Evolutionary conservation across 1,140 invertebrate genomes (phyloP).

Genomic region (Anadara kagoshimensis): DNA sequence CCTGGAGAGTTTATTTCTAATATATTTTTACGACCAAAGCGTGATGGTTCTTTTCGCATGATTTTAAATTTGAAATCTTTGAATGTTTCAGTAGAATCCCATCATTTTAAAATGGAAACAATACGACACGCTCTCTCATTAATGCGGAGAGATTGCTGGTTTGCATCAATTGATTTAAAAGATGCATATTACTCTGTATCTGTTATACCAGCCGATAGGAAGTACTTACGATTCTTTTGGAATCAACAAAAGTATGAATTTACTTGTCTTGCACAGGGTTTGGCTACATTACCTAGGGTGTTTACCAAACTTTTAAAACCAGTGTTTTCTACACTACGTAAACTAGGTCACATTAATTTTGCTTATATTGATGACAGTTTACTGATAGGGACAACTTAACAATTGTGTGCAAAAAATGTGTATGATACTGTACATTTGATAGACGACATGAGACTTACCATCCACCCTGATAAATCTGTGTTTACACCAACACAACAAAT

Average conservation of each 20-base stretch:
- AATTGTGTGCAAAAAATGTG: conserved; percentile 10
- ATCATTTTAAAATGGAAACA: conserved; percentile 28
- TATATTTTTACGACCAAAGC: conserved; percentile 3
- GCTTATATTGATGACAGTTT: conserved; percentile 35
- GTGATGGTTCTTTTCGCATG: conserved; percentile 18
- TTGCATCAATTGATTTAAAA: conserved; percentile 14
- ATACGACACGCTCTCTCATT: not conserved
- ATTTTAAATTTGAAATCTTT: conserved; percentile 31
- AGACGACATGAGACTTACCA: conserved; percentile 28
- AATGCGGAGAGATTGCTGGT: not conserved
- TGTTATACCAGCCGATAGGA: not conserved
- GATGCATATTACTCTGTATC: conserved; percentile 28
- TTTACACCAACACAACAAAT: conserved; percentile 37
- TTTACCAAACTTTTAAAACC: conserved; percentile 36
- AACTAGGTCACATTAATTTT: conserved; percentile 6
- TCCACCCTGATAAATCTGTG: conserved; percentile 42
- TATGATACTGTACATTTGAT: conserved; percentile 8
- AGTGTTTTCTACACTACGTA: conserved; percentile 20
- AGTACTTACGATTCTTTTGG: conserved; percentile 8
- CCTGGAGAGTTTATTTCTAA: not conserved
- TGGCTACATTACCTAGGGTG: conserved; percentile 18
- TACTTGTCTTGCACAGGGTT: conserved; percentile 24
- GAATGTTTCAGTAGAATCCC: conserved; percentile 15
- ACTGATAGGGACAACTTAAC: not conserved
- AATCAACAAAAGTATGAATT: not conserved